phyloP scores from a whole-genome alignment of 2,797 vertebrate species.

The Manis javanica region DNA sequence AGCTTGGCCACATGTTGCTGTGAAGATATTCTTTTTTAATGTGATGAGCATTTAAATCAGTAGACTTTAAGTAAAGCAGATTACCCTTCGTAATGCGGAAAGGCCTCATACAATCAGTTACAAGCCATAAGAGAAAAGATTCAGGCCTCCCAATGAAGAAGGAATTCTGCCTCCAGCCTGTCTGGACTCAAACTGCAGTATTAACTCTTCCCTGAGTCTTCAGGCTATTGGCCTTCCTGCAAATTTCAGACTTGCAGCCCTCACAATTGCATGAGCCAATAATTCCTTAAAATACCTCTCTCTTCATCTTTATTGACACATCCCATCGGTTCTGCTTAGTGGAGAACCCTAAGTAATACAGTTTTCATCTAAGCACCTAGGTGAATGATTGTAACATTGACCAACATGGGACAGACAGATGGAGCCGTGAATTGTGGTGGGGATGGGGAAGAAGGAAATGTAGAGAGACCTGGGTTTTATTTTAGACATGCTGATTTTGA shows the following conservation, averaged over 20 bases:
- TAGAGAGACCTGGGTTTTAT: background rate
- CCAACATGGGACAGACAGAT: background rate
- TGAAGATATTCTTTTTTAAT: background rate
- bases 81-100: background rate
- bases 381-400: background rate
- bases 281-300: background rate
- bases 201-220: background rate
- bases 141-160: background rate
- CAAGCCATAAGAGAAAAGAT: background rate
- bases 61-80: background rate
- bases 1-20: background rate
- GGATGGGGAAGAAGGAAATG: background rate
- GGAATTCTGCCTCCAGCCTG: background rate
- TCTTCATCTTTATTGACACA: background rate
- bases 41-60: constrained; percentile 12
- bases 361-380: background rate
- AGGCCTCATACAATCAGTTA: background rate
- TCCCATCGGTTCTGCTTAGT: background rate
- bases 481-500: constrained; percentile 25
- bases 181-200: background rate
- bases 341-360: background rate
- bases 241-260: background rate
- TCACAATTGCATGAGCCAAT: background rate
- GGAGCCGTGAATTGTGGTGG: background rate
- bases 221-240: background rate